Evolutionary conservation across 2,797 vertebrate genomes (phyloP), one percentile per base, ranked within the genome.

Genomic region (Streptopelia turtur): DNA sequence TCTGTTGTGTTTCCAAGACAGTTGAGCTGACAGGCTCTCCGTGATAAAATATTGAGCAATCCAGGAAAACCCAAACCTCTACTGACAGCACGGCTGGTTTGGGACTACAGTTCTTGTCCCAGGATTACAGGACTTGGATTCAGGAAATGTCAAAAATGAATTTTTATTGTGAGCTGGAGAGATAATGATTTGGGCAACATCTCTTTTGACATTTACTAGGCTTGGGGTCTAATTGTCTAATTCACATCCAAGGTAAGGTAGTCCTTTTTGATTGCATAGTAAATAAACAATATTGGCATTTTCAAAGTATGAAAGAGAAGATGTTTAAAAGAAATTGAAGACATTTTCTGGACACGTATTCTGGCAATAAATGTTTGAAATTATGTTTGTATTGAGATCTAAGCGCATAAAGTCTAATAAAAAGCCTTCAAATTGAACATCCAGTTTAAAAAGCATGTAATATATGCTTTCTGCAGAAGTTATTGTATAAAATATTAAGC

Each of bases 1-100:
- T 93, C 77, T 90, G 83, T 84, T 94, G 68, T 80, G 74, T 90
- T 92, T 92, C 94, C 90, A 89, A 82, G 81, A 27, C 78, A 82
- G 56, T 70, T 49, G 60, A 92, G 90, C 83, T 63, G 72, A 63
- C 66, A 79, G 66, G 43, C 43, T 84, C 65, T 31, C 80, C 72
- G 69, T 35, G 52, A 41, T 79, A 84, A 39, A 80, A 11, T 63
- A 23, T 2, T 45, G 64, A 74, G 86, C 66, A 84, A 76, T 31
- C 59, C 74, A 53, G 75, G 70, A 87, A 89, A 88, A 93, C 59
- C 60, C 86, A 95, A 52, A 69, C 74, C 59, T 71, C 59, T 65
- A 3, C 76, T 72, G 94, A 50, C 64, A 68, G 69, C 18, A 1
- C 0, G 0, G 33, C 45, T 76, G 39, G n/a, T 45, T 79, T 89